Conservation (phyloP, 2,888 invertebrate species). For the Orgyia antiqua region DNA sequence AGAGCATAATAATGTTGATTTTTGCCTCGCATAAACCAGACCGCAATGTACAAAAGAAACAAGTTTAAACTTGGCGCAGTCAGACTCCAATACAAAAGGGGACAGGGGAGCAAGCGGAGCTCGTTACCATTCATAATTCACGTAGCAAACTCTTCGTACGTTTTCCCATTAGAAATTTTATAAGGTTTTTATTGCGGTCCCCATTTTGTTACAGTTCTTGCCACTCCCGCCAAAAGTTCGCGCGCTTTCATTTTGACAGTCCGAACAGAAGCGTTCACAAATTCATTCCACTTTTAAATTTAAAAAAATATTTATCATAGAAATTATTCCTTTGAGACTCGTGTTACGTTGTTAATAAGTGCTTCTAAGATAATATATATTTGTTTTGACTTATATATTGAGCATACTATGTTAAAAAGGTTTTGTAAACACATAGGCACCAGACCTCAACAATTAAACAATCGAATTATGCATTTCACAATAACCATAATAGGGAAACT, state of each 20-base stretch:
- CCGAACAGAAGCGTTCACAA: slow-evolving; percentile 32
- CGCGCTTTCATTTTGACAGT: slow-evolving; percentile 43
- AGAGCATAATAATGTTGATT: slow-evolving; percentile 60
- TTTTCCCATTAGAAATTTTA: slow-evolving; percentile 77
- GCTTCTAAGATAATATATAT: too few species aligned
- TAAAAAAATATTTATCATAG: slow-evolving; percentile 15
- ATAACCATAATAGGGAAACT: too few species aligned
- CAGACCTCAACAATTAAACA: too few species aligned
- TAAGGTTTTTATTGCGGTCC: slow-evolving; percentile 71
- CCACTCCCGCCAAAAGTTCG: slow-evolving; percentile 49
- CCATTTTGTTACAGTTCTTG: slow-evolving; percentile 17
- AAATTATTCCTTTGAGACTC: slow-evolving; percentile 13
- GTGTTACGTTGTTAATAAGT: too few species aligned
- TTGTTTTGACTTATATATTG: too few species aligned
- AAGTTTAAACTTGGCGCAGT: slow-evolving; percentile 53
- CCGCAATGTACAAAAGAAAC: slow-evolving; percentile 67
- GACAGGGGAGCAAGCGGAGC: slow-evolving; percentile 24
- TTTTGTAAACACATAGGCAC: too few species aligned
- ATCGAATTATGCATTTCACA: too few species aligned
- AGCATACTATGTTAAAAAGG: too few species aligned
- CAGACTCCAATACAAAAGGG: slow-evolving; percentile 36
- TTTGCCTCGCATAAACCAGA: slow-evolving; percentile 47
- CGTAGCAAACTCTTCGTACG: slow-evolving; percentile 69
- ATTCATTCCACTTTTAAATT: slow-evolving; percentile 26
- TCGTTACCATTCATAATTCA: slow-evolving; percentile 79